phyloP scores from a whole-genome alignment of 1,140 invertebrate genomes.

The Helicoverpa zea region DNA sequence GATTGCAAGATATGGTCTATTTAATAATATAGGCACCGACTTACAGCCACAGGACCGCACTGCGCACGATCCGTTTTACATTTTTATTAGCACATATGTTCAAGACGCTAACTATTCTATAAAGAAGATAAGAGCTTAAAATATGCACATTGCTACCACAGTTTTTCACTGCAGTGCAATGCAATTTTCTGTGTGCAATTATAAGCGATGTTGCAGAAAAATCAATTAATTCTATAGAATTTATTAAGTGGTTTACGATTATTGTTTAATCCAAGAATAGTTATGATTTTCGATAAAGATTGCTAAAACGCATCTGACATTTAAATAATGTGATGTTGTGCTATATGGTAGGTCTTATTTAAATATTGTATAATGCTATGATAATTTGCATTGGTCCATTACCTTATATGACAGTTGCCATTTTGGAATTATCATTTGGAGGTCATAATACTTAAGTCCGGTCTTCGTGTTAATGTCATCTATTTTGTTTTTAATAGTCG shows the following conservation, averaged over 20 bases:
- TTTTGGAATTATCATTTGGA: conserved; percentile 7
- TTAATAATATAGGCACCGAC: conserved; percentile 67
- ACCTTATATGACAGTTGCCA: conserved; percentile 11
- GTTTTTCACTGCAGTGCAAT: not conserved
- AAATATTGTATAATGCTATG: conserved; percentile 1
- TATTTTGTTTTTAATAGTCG: conserved; percentile 5
- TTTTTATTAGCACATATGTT: conserved; percentile 12
- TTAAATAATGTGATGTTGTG: not conserved
- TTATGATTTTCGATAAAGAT: conserved; percentile 13
- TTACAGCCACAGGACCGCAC: conserved; percentile 37
- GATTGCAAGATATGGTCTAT: conserved; percentile 72
- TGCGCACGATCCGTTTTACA: not conserved
- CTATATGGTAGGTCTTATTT: conserved; percentile 9
- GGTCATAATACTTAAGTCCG: conserved; percentile 9
- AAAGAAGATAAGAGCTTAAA: conserved; percentile 2
- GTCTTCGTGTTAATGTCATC: conserved; percentile 9
- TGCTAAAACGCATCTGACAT: not conserved
- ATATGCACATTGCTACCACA: not conserved
- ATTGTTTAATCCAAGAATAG: not conserved
- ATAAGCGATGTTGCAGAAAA: not conserved
- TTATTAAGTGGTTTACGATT: not conserved
- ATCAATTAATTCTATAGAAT: not conserved
- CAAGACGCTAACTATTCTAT: not conserved
- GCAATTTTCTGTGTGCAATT: conserved; percentile 12
- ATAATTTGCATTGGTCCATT: conserved; percentile 3